Percentiles rank a stretch among this genome's conserved stretches.
phyloP scores from a whole-genome alignment of 1,140 invertebrate genomes.

The Musca domestica region DNA sequence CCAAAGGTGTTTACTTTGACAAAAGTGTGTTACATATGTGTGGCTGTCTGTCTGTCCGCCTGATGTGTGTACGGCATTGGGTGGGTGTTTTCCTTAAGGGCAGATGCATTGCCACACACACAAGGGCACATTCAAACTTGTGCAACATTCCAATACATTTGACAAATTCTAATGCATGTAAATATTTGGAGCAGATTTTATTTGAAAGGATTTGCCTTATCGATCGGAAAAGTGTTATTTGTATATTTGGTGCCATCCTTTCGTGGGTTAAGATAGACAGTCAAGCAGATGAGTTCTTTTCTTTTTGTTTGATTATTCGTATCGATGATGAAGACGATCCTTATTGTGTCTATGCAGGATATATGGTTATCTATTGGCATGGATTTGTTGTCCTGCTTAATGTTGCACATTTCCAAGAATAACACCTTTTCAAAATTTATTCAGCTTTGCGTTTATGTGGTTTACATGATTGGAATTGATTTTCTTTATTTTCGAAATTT shows the following conservation, averaged over 20 bases:
- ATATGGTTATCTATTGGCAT: slow-evolving; percentile 1
- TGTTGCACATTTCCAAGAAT: too few relatives aligned
- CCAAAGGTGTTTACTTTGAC: slow-evolving; percentile 8
- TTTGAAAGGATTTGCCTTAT: background rate
- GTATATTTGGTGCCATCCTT: background rate
- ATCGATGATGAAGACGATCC: background rate
- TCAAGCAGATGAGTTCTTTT: slow-evolving; percentile 9
- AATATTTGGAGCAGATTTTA: slow-evolving; percentile 19
- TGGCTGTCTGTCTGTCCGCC: too few relatives aligned
- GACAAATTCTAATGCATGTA: slow-evolving; percentile 16
- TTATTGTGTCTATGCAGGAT: background rate
- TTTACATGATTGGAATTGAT: too few relatives aligned
- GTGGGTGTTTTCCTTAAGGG: background rate
- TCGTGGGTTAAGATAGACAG: background rate
- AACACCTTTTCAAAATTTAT: background rate
- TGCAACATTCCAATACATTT: background rate
- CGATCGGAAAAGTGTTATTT: slow-evolving; percentile 2
- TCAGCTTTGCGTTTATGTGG: background rate
- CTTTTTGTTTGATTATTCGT: background rate
- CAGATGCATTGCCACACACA: slow-evolving; percentile 9
- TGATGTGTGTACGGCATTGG: too few relatives aligned
- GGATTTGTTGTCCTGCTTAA: too few relatives aligned
- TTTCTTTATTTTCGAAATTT: too few relatives aligned
- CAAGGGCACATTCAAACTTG: too few relatives aligned
- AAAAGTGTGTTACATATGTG: slow-evolving; percentile 15